Base-by-base conservation (phyloP, 2,113 vertebrate genomes). In the Bagarius yarrelli region DNA sequence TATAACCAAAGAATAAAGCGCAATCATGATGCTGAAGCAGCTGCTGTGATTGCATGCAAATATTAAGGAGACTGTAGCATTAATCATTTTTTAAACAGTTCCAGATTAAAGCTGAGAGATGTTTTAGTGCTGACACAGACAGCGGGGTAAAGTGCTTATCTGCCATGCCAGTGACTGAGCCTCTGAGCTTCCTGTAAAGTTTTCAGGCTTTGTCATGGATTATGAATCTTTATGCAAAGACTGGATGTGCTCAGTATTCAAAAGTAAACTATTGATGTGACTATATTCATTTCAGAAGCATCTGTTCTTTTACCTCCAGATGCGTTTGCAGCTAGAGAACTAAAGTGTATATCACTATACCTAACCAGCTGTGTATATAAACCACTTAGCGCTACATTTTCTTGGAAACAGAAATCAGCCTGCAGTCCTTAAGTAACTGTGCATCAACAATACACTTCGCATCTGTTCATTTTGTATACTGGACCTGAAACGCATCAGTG, bases 111-210 rank as follows among this genome's bases (percentile, higher is more conserved):
- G 64, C 55, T 36, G 63, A 40, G 30, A 70, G 40, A 71, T 64
- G 55, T 69, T 76, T 76, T 70, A 77, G 36, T 70, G 78, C 78
- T 84, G 83, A 80, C 64, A 84, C 73, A 76, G 50, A 77, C 34
- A 71, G 34, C 55, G 34, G 55, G 63, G 64, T 77, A 57, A 81
- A 63, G 53, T 81, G 50, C 67, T 81, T 81, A 81, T 81, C 79
- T 72, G 66, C 59, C 66, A 44, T 64, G 36, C 73, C 69, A 53
- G 79, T 76, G 73, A 74, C 73, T 81, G 83, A 76, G 27, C 66
- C 70, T 50, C 66, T 44, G 36, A 32, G 80, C 67, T 64, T 81
- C 76, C 79, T 40, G 66, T 32, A 53, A 71, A 78, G 69, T 71
- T 59, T 44, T 32, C 30, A 30, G 57, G 79, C 83, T 81, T 77